These are phyloP conservation scores for Pristionchus mayeri DNA, from an alignment of 2,888 invertebrate species.

Conservation along the genomic window DNA sequence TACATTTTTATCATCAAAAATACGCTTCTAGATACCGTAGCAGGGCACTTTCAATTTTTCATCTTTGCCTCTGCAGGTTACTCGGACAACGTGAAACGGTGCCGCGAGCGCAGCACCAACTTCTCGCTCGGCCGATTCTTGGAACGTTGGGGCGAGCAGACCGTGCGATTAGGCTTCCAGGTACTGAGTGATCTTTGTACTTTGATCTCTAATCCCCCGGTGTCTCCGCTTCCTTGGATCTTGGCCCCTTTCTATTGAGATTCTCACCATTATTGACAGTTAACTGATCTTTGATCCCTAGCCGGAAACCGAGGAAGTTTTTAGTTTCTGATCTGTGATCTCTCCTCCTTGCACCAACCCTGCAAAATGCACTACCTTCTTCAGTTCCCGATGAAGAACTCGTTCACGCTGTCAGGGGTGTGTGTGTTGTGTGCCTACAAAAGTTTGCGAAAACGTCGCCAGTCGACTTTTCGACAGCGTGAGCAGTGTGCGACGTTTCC, in stretches of 20 bases:
- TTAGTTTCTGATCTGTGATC: not conserved
- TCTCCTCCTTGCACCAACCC: constrained; percentile 1
- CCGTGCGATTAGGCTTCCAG: constrained; percentile 38
- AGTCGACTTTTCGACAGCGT: not conserved
- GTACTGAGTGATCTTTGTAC: too few relatives aligned
- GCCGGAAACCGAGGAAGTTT: not conserved
- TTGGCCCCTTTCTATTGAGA: too few relatives aligned
- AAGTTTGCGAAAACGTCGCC: not conserved
- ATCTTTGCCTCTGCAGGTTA: constrained; percentile 27
- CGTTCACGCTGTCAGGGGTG: constrained; percentile 4
- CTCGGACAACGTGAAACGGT: not conserved
- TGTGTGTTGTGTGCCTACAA: not conserved
- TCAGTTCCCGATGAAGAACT: not conserved
- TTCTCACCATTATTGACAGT: too few relatives aligned
- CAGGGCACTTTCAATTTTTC: not conserved
- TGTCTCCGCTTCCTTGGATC: too few relatives aligned
- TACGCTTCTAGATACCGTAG: not conserved
- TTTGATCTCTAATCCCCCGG: too few relatives aligned
- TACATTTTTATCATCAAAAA: not conserved
- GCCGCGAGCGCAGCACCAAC: not conserved
- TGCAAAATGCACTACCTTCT: constrained; percentile 1
- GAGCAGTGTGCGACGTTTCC: too few relatives aligned
- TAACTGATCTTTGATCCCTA: constrained; percentile 25
- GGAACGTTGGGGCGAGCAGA: constrained; percentile 40
- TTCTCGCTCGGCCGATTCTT: not conserved